A percentile compares a stretch with the other conserved stretches of the same genome.
phyloP scores from a whole-genome alignment of 1,140 invertebrate genomes.

The Cotesia glomerata region DNA sequence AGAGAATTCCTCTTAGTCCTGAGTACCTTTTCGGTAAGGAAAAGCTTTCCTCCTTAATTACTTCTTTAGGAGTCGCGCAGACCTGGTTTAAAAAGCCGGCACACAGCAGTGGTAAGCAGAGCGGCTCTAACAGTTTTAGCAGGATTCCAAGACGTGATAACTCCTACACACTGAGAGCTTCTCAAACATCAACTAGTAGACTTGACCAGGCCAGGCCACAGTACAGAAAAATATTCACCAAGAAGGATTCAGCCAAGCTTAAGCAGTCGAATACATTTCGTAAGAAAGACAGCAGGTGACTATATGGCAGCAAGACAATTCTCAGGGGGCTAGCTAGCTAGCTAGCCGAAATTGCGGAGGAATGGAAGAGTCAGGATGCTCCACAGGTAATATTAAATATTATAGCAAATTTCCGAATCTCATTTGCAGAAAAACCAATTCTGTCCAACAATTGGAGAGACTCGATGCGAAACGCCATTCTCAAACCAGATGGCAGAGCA shows the following conservation, averaged over 20 bases:
- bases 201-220: not conserved
- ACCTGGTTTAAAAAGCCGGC: slow-evolving; percentile 36
- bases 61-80: slow-evolving; percentile 39
- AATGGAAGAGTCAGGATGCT: slow-evolving; percentile 33
- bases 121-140: not conserved
- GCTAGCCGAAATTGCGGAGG: slow-evolving; percentile 29
- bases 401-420: slow-evolving; percentile 38
- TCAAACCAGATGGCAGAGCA: slow-evolving; percentile 34
- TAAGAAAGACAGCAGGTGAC: slow-evolving; percentile 25
- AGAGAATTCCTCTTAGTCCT: slow-evolving; percentile 34
- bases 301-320: slow-evolving; percentile 3
- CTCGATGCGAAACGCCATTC: slow-evolving; percentile 30
- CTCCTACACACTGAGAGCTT: not conserved
- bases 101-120: slow-evolving; percentile 5
- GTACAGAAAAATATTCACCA: not conserved
- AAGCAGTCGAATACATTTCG: slow-evolving; percentile 25
- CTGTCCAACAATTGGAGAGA: slow-evolving; percentile 36
- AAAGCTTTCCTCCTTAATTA: slow-evolving; percentile 34
- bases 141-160: not conserved
- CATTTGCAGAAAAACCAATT: slow-evolving; percentile 37
- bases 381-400: slow-evolving; percentile 37
- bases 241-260: not conserved
- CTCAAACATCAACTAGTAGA: not conserved
- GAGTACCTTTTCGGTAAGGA: slow-evolving; percentile 40
- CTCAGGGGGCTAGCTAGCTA: slow-evolving; percentile 38